Base-by-base conservation (phyloP, 1,140 invertebrate species). In the Thrips palmi region DNA sequence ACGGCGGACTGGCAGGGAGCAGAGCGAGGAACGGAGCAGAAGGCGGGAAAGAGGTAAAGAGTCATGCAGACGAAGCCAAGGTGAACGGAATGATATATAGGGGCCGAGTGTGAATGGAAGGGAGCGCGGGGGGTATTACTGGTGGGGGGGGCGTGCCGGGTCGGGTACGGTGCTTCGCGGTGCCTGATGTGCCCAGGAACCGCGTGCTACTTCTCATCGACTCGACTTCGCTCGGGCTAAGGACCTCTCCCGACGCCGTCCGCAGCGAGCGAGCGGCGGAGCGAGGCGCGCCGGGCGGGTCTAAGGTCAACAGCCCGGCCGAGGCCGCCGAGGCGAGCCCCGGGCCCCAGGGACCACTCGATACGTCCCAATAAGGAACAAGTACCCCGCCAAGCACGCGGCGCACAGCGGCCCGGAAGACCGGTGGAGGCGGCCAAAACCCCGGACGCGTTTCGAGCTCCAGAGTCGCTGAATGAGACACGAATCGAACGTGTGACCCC, bases 21-120 rank as follows among this genome's bases (percentile, higher is more conserved):
- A 28, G 21, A 20, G 20, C 33, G 25, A 21, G 27, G 28, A 37
- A 33, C 22, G 21, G 21, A 17, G 27, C 17, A 41, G 39, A 41
- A 20, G 18, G 34, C 22, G 39, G 20, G 24, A 28, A 21, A 37
- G 33, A n/a, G 19, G 30, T 8, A 32, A 18, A n/a, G n/a, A 18
- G 30, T 15, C 4, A 18, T 15, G 30, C 8, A 32, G n/a, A n/a
- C 10, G 8, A n/a, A 27, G 19, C 14, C 8, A 8, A 18, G 30
- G 11, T 14, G 19, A n/a, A 11, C 14, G 19, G 30, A 18, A 18
- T 15, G n/a, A 11, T 32, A 32, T 15, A 32, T 5, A 32, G 19
- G 10, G 25, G n/a, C 25, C 10, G n/a, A 10, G 25, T 27, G 30
- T 32, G 30, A 32, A 18, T 8, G 30, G 19, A 18, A n/a, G 14